These are phyloP conservation scores for Pachypsylla venusta DNA, from an alignment of 1,140 invertebrate species.

Conservation along the genomic window DNA sequence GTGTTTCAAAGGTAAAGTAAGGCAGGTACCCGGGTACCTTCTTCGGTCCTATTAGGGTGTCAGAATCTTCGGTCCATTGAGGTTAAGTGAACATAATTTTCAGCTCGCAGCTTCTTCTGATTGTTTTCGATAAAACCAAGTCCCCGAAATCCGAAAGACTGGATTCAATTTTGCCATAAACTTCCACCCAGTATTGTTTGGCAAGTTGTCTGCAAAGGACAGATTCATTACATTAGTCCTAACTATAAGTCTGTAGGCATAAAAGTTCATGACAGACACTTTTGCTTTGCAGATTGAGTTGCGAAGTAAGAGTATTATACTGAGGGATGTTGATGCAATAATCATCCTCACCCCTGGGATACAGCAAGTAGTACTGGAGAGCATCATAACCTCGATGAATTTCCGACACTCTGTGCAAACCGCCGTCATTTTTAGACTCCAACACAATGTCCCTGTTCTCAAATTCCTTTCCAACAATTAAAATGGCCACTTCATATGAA, in stretches of 20 bases:
- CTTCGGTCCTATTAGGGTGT: no score
- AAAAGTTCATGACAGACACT: slow-evolving; percentile 28
- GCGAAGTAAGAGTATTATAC: neutral
- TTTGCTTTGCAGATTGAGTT: slow-evolving; percentile 23
- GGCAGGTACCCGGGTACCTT: no score
- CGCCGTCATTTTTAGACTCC: slow-evolving; percentile 12
- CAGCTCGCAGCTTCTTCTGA: slow-evolving; percentile 33
- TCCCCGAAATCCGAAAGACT: no score
- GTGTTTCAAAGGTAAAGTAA: no score
- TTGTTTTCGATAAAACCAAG: slow-evolving; percentile 30
- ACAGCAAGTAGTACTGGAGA: slow-evolving; percentile 35
- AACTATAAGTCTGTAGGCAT: slow-evolving; percentile 31
- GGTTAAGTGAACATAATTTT: slow-evolving; percentile 32
- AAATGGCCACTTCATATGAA: slow-evolving; percentile 21
- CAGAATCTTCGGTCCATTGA: no score
- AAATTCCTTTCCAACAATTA: slow-evolving; percentile 24
- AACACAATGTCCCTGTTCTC: slow-evolving; percentile 25
- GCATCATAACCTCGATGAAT: slow-evolving; percentile 34
- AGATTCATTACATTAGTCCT: slow-evolving; percentile 22
- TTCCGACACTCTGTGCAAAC: slow-evolving; percentile 29
- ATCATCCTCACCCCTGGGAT: slow-evolving; percentile 33
- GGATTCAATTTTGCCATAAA: slow-evolving; percentile 36
- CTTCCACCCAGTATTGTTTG: slow-evolving; percentile 33
- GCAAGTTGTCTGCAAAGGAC: slow-evolving; percentile 19
- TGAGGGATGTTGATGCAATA: slow-evolving; percentile 8